phyloP scores from a whole-genome alignment of 2,888 invertebrate genomes.

The Drosophila dives region DNA sequence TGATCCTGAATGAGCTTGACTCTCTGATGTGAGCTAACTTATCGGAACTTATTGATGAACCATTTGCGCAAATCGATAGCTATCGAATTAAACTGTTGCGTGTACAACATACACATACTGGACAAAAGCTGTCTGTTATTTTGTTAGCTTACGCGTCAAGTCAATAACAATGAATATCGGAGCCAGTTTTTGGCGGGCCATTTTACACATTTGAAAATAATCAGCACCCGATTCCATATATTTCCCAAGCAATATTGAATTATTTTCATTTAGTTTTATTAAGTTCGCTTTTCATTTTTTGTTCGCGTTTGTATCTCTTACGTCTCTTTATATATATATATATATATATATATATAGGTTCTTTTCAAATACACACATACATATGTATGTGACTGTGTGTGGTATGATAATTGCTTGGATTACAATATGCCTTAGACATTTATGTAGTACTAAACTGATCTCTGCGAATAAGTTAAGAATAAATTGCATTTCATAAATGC shows the following conservation, averaged over 20 bases:
- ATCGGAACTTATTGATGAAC: background rate
- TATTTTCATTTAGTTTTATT: slow-evolving; percentile 70
- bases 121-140: slow-evolving; percentile 1
- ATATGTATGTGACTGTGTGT: slow-evolving; percentile 22
- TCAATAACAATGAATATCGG: background rate
- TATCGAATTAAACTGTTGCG: background rate
- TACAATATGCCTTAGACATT: slow-evolving; percentile 35
- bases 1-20: background rate
- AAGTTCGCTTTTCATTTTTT: slow-evolving; percentile 56
- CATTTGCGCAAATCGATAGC: background rate
- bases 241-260: background rate
- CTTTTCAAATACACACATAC: slow-evolving; percentile 34
- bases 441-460: slow-evolving; percentile 15
- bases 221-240: background rate
- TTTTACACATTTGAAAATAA: background rate
- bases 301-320: slow-evolving; percentile 36
- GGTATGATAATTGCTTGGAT: slow-evolving; percentile 44
- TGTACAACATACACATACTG: background rate
- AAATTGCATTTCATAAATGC: slow-evolving; percentile 54
- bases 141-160: background rate
- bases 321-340: slow-evolving; percentile 27
- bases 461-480: slow-evolving; percentile 35
- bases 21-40: background rate
- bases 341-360: slow-evolving; percentile 1
- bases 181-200: background rate